A percentile compares a stretch with the other conserved stretches of the same genome.
Conservation (phyloP, 2,888 invertebrate genomes). For the Plagodis dolabraria region DNA sequence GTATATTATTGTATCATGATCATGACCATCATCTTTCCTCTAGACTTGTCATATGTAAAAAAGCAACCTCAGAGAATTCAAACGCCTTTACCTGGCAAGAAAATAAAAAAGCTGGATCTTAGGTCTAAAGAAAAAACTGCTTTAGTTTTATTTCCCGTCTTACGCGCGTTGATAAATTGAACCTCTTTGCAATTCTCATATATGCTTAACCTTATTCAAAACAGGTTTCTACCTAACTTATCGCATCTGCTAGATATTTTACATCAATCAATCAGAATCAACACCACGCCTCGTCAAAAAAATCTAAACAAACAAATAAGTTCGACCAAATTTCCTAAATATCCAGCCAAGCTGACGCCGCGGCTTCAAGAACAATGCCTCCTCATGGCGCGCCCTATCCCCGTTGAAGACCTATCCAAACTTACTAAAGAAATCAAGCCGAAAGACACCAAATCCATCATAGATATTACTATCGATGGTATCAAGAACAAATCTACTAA, state of each 20-base stretch:
- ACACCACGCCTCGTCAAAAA: neutral
- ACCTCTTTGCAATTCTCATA: too few relatives aligned
- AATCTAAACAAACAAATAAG: conserved; percentile 6
- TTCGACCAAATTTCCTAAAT: neutral
- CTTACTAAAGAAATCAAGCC: conserved; percentile 47
- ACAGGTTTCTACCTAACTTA: too few relatives aligned
- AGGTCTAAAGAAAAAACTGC: too few relatives aligned
- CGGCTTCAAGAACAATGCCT: conserved; percentile 42
- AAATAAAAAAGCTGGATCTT: too few relatives aligned
- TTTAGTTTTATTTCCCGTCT: too few relatives aligned
- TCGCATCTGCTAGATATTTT: neutral
- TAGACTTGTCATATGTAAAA: too few relatives aligned
- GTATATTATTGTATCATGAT: too few relatives aligned
- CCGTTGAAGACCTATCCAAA: conserved; percentile 48
- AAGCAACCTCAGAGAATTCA: too few relatives aligned
- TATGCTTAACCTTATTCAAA: too few relatives aligned
- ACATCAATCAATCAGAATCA: neutral
- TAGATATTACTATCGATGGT: conserved; percentile 56
- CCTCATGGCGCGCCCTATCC: conserved; percentile 67
- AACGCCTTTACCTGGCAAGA: too few relatives aligned
- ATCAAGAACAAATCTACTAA: conserved; percentile 57
- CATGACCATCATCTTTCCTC: too few relatives aligned
- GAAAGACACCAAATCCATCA: conserved; percentile 46
- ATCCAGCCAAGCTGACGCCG: conserved; percentile 16
- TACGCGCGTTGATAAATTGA: too few relatives aligned